Evolutionary conservation across 2,113 vertebrate species (phyloP), one percentile per base, ranked within the genome.

Genomic region (Coptodon rendalli): DNA sequence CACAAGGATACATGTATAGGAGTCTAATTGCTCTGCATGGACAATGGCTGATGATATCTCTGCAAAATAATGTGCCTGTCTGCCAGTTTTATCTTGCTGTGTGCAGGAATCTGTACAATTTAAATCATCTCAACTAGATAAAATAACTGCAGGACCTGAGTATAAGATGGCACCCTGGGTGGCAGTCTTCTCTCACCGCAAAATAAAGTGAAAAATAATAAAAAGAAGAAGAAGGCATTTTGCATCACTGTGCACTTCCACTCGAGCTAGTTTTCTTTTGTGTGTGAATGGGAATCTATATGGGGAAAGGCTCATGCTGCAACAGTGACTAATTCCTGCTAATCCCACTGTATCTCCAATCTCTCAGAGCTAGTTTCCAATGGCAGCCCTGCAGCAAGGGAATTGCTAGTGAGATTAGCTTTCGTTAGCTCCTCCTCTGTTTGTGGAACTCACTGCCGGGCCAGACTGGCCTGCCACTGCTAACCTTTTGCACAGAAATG

Each of bases 211-310:
- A 56, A 19, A 71, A 59, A 14, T 66, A n/a, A 73, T 31, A 76
- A 54, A 53, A 84, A 82, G 38, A 59, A 45, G 45, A 45, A 12
- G 34, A 34, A 17, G n/a, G 56, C 83, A 5, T 76, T 80, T 38
- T 84, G 86, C 63, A 76, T 27, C 50, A 5, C 34, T 5, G 68
- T 82, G 61, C 36, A 22, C 87, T 81, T 14, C 54, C 53, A 38
- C 61, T 45, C 81, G 91, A 95, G 95, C 90, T 88, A 93, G 93
- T 91, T 95, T 96, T 96, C 87, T 89, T 89, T 53, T 87, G 86
- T 82, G 82, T 86, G 90, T 95, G 95, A 96, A 95, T 96, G 94
- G 83, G 82, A 24, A 22, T 94, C 95, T 96, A 97, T 96, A 96
- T 94, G 91, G 50, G 93, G 96, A 96, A 97, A 95, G 95, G 95